phyloP scores from a whole-genome alignment of 92 coral and sea anemone genomes.

The Anthopleura xanthogrammica region DNA sequence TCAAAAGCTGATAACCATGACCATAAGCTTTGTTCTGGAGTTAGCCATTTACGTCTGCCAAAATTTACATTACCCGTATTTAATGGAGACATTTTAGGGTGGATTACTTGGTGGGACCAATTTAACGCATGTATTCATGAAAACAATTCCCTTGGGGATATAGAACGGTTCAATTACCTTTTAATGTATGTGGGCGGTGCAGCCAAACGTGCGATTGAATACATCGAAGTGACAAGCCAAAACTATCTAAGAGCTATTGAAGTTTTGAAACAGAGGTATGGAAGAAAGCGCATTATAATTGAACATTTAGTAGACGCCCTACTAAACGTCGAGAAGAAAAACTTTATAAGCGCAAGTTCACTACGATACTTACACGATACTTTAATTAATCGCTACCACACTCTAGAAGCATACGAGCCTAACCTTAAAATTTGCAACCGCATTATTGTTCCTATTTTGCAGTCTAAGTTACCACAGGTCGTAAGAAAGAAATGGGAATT shows the following conservation, averaged over 20 bases:
- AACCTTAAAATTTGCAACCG: too few relatives aligned
- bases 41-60: neutral
- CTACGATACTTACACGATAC: constrained; percentile 26
- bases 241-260: constrained; percentile 5
- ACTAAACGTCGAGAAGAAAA: constrained; percentile 25
- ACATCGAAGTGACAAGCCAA: neutral
- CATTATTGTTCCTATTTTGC: too few relatives aligned
- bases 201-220: neutral
- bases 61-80: constrained; percentile 6
- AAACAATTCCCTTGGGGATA: neutral
- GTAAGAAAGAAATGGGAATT: constrained; percentile 19
- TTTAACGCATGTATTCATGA: constrained; percentile 19
- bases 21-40: constrained; percentile 5
- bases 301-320: constrained; percentile 29
- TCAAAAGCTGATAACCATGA: neutral
- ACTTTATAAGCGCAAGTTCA: constrained; percentile 22
- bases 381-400: constrained; percentile 21
- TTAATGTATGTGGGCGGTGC: neutral
- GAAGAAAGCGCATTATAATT: constrained; percentile 24
- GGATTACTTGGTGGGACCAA: constrained; percentile 28
- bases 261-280: constrained; percentile 21
- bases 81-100: constrained; percentile 18
- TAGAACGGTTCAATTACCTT: neutral
- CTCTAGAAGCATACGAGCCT: too few relatives aligned
- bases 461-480: neutral